These are phyloP conservation scores for Xylocampa areola DNA, from an alignment of 2,888 invertebrate species.

Conservation along the genomic window DNA sequence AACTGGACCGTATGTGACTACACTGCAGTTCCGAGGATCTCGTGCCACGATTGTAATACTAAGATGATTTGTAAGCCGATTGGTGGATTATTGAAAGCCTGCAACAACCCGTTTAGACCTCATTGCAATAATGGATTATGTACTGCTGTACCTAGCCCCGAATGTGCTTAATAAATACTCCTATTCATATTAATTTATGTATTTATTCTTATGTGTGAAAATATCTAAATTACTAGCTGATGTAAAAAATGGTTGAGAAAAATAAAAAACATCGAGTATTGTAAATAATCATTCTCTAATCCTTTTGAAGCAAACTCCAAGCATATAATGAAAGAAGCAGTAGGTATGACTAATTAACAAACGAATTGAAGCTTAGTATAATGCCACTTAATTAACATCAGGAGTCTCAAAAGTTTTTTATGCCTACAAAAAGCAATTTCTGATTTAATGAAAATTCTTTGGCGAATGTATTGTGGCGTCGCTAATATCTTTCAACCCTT, in stretches of 20 bases:
- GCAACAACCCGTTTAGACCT: slow-evolving; percentile 65
- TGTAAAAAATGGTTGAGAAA: background rate
- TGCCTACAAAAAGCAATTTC: slow-evolving; percentile 19
- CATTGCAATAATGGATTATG: slow-evolving; percentile 76
- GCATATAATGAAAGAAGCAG: slow-evolving; percentile 11
- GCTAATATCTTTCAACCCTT: slow-evolving; percentile 56
- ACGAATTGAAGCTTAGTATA: slow-evolving; percentile 2
- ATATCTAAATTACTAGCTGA: background rate
- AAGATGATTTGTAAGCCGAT: slow-evolving; percentile 72
- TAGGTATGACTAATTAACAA: slow-evolving; percentile 6
- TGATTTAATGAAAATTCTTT: slow-evolving; percentile 62
- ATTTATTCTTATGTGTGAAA: background rate
- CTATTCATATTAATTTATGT: background rate
- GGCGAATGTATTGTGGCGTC: slow-evolving; percentile 28
- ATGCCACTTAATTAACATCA: slow-evolving; percentile 21
- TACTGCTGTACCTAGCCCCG: slow-evolving; percentile 65
- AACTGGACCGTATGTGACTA: slow-evolving; percentile 68
- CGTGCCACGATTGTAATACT: slow-evolving; percentile 73
- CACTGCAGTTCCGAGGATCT: slow-evolving; percentile 56
- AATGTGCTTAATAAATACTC: slow-evolving; percentile 51
- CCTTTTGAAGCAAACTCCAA: slow-evolving; percentile 11
- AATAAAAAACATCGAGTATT: background rate
- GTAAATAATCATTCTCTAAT: background rate
- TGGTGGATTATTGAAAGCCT: slow-evolving; percentile 69
- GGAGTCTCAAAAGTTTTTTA: slow-evolving; percentile 10